Evolutionary conservation across 2,797 vertebrate species (phyloP).

Genomic region (Manis javanica): DNA sequence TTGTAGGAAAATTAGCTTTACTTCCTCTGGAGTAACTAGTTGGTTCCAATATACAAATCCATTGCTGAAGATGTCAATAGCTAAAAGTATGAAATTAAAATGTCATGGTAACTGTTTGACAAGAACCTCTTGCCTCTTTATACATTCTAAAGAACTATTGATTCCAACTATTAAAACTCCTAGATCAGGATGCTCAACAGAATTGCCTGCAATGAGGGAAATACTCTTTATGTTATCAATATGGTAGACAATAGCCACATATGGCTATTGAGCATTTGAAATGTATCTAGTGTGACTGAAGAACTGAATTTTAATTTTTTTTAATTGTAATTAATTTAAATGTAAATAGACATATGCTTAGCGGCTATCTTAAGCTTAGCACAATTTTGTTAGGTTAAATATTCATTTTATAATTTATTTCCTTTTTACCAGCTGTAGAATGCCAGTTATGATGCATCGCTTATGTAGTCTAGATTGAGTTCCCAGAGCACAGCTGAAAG

Average conservation of each 20-base stretch:
- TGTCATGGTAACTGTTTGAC: constrained; percentile 11
- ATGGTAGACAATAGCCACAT: background rate
- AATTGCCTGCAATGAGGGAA: constrained; percentile 6
- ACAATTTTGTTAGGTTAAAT: background rate
- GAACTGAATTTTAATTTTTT: constrained; percentile 8
- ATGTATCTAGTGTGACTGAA: background rate
- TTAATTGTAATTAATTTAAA: constrained; percentile 38
- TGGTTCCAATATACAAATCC: background rate
- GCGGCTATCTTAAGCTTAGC: background rate
- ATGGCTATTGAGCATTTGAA: background rate
- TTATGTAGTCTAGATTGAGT: background rate
- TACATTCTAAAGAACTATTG: constrained; percentile 47
- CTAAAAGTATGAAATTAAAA: constrained; percentile 52
- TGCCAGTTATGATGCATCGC: background rate
- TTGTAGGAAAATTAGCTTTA: background rate
- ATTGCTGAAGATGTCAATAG: background rate
- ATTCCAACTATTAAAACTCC: constrained; percentile 17
- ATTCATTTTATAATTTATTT: constrained; percentile 16
- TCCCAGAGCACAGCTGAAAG: background rate
- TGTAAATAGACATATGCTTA: constrained; percentile 7
- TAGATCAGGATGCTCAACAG: background rate
- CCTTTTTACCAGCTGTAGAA: background rate
- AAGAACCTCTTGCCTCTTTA: background rate
- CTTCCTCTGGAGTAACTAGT: background rate
- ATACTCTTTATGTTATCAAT: background rate